Evolutionary conservation across 2,888 invertebrate species (phyloP), one percentile per base, ranked within the genome.

Genomic region (Cepaea hortensis): DNA sequence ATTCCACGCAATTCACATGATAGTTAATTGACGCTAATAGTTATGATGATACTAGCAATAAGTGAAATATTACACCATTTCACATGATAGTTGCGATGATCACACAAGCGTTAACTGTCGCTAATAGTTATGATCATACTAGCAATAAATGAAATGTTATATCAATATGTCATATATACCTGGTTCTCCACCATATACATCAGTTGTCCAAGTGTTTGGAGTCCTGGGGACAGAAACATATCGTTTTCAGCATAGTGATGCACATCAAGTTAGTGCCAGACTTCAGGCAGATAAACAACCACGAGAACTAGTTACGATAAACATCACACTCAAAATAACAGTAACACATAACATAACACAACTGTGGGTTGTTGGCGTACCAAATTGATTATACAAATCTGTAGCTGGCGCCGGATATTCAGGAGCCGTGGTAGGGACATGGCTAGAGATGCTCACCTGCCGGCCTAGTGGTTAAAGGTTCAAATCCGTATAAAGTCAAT

Each of bases 151-250:
- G 4, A 48, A 48, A 46, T 3, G 2, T 15, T 11, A 75, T 15
- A 11, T 2, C 4, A 75, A 13, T 48, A 23, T 77, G 50, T 13
- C 65, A 80, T 9, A 9, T 50, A 3, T 75, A 83, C 83, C 83
- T 83, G 50, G 55, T 48, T 75, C 61, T 65, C 75, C 13, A 83
- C 46, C 83, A 83, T 83, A 35, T 75, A 83, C 75, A 75, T 83
- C 13, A 83, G 75, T 61, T 83, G 83, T 2, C 83, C 62, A 15
- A 83, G 62, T 7, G 83, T 83, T 72, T 83, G 75, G 7, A 83
- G 50, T 18, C 73, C 83, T 83, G 55, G 20, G 72, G 20, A 11
- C 6, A 61, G 13, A 23, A 62, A 35, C 46, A 13, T 0, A 61
- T n/a, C 15, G 15, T n/a, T 50, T 13, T 5, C 15, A 11, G 4